Evolutionary conservation across 2,113 vertebrate species (phyloP).

Genomic region (Nymphicus hollandicus): DNA sequence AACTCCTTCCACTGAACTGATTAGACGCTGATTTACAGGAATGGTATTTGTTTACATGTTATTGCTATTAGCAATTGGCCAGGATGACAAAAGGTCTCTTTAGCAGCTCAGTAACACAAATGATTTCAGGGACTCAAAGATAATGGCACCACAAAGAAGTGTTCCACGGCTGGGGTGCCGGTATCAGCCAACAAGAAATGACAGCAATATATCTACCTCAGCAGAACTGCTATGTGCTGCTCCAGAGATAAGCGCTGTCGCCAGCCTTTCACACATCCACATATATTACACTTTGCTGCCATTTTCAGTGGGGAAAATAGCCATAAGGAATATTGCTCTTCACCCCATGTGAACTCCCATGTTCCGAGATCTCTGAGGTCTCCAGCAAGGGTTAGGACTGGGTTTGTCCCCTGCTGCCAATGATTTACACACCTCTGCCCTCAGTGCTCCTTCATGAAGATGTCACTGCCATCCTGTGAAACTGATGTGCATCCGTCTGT

Average conservation of each 20-base stretch:
- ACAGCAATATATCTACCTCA: not conserved
- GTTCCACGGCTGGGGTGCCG: fast-evolving
- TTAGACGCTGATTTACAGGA: constrained; percentile 32
- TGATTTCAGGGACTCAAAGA: constrained; percentile 12
- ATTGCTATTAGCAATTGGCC: not conserved
- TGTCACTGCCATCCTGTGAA: not conserved
- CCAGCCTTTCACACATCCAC: not conserved
- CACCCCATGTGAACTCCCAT: not conserved
- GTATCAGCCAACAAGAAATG: not conserved
- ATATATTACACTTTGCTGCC: not conserved
- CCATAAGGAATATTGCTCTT: not conserved
- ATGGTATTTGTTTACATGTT: constrained; percentile 6
- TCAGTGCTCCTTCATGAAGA: not conserved
- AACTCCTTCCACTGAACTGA: not conserved
- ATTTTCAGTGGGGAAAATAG: not conserved
- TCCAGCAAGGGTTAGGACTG: not conserved
- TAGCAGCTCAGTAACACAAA: not conserved
- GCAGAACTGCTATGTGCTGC: not conserved
- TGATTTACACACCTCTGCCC: not conserved
- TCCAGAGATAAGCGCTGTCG: not conserved
- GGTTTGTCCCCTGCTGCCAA: not conserved
- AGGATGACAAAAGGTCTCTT: constrained; percentile 5
- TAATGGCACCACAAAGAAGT: constrained; percentile 1
- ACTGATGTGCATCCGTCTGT: fast-evolving
- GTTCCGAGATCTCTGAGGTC: not conserved